Base-by-base conservation (phyloP, 2,888 invertebrate species). In the Dynastes hyllus region DNA sequence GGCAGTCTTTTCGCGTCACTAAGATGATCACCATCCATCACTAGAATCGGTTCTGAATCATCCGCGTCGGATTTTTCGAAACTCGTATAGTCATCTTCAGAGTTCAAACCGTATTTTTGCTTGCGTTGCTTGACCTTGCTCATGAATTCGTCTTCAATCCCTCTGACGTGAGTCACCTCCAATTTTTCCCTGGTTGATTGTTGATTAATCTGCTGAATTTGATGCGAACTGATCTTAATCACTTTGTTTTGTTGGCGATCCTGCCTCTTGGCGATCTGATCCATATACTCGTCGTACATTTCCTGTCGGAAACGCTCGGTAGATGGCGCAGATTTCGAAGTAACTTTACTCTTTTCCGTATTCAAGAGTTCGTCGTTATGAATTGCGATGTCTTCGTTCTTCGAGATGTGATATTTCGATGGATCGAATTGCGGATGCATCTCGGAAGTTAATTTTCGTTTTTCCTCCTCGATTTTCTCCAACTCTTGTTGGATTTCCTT, bases 241-340 rank as follows among this genome's bases (percentile, higher is more conserved):
- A 96, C 92, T 89, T 95, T 95, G 76, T 95, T 93, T 80, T 94
- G 92, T 83, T 94, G 94, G 65, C 96, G 91, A 85, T 96, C 94
- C 84, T 95, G 93, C 11, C 95, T 91, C 86, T 95, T 94, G 4
- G 94, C 93, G 85, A 96, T 93, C 89, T 96, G 94, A 85, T 91
- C 91, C 86, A 95, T 92, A 89, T 96, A 96, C 87, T 96, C 96
- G 83, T 94, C 92, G 88, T 95, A 96, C 96, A 96, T 96, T 88
- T 93, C 93, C 82, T 94, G 93, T 6, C 96, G 92, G 84, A 95
- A 92, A 61, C 92, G 90, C 87, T 96, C 94, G 69, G 93, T 93
- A 9, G 91, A 67, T 45, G 77, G 79, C 37, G 77, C 78, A 55
- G 40, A 70, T 61, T 78, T 70, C 5, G 73, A 65, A n/a, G 6